phyloP scores from a whole-genome alignment of 2,888 invertebrate genomes.

The Gandaritis pyraliata region DNA sequence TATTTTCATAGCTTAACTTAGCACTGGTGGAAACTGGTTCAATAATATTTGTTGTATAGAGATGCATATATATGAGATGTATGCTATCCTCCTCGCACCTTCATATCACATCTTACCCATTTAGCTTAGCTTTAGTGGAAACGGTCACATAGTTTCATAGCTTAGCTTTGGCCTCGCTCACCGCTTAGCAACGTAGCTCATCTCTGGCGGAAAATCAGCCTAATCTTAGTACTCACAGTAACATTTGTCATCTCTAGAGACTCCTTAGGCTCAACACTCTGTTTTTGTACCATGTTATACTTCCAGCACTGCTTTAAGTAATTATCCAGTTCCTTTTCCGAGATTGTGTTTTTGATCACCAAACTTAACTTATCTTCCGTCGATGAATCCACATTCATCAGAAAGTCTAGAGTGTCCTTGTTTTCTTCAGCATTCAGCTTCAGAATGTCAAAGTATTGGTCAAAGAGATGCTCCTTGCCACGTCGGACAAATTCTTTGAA shows the following conservation, averaged over 20 bases:
- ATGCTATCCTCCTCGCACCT: too few species aligned
- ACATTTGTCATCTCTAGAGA: conserved; percentile 50
- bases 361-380: conserved; percentile 74
- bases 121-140: too few species aligned
- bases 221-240: conserved; percentile 51
- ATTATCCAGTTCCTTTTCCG: conserved; percentile 72
- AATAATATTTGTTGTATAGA: too few species aligned
- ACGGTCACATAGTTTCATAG: too few species aligned
- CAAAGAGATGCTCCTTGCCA: conserved; percentile 72
- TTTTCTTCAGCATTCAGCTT: conserved; percentile 50
- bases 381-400: conserved; percentile 67
- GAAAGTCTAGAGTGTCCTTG: conserved; percentile 59
- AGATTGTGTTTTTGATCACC: conserved; percentile 60
- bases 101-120: too few species aligned
- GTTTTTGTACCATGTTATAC: conserved; percentile 66
- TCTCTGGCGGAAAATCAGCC: too few species aligned
- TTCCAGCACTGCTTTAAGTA: conserved; percentile 76
- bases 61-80: too few species aligned
- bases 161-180: too few species aligned
- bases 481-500: conserved; percentile 72
- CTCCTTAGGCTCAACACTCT: conserved; percentile 38
- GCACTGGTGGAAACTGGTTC: too few species aligned
- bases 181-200: too few species aligned
- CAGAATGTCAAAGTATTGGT: conserved; percentile 58
- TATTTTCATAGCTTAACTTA: too few species aligned